Evolutionary conservation across 2,113 vertebrate species (phyloP), one percentile per base, ranked within the genome.

Genomic region (Eolophus roseicapilla): DNA sequence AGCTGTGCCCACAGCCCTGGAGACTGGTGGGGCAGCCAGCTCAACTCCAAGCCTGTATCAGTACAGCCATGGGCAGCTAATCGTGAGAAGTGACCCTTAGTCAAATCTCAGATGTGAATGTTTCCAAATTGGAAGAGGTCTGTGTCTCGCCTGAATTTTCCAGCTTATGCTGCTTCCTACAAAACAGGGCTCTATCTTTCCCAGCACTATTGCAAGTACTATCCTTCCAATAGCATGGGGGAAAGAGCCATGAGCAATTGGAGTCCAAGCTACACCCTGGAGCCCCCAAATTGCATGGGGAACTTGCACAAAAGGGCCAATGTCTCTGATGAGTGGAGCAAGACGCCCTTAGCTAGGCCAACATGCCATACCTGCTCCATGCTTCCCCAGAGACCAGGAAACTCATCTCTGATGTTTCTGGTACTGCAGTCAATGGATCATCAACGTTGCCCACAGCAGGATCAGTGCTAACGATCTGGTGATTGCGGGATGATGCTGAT

Each of bases 201-300:
- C 29, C 31, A 39, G 35, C 3, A 1, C 11, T 68, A 28, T 27
- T 86, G 33, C 25, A 70, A 29, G 33, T 33, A 57, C 7, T 0
- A 2, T 65, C 18, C 13, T 90, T 90, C 27, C 68, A 63, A 63
- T 0, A 0, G n/a, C 2, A 2, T 4, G 2, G 6, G 9, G 10
- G 15, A 57, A 82, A 88, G 3, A 80, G 3, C 7, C 2, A 1
- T 7, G 11, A 71, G 18, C 24, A 71, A 28, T 11, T 13, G 31
- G 28, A 91, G 46, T 39, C 37, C 44, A 83, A 24, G 13, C 9
- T 47, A 31, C 7, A 39, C 10, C 9, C 24, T 1, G 2, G 29
- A 89, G 31, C 1, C 8, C 29, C 27, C 11, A 52, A 12, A 70
- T 80, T 11, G 17, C 17, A 11, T 1, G 5, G 13, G 31, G 7